Conservation (phyloP, 1,140 invertebrate genomes). For the Philaenus spumarius region DNA sequence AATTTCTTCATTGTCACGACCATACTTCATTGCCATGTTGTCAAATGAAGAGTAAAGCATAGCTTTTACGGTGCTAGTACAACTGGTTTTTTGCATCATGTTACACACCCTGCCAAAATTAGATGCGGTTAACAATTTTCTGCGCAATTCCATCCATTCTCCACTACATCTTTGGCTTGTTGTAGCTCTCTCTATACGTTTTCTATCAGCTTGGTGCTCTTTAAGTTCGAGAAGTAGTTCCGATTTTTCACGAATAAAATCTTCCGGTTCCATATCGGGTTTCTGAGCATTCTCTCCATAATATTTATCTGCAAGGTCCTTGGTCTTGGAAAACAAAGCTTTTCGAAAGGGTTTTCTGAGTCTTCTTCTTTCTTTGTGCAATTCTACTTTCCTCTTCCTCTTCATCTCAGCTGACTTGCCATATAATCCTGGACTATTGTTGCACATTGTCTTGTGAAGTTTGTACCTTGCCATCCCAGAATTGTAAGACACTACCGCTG, state of each 20-base stretch:
- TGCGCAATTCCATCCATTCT: neutral
- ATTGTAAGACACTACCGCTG: slow-evolving; percentile 21
- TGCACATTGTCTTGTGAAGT: slow-evolving; percentile 13
- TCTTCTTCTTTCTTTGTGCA: neutral
- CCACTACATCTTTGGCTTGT: neutral
- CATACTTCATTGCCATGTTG: neutral
- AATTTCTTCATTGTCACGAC: neutral
- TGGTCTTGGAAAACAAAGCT: neutral
- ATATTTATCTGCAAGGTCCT: neutral
- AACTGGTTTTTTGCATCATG: too few relatives aligned
- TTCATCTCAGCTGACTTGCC: neutral
- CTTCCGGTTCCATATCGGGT: neutral
- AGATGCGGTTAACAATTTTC: too few relatives aligned
- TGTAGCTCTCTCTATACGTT: neutral
- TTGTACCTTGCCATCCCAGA: slow-evolving; percentile 9
- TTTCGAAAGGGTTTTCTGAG: neutral
- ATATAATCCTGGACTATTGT: neutral
- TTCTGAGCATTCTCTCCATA: too few relatives aligned
- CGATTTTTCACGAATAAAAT: neutral
- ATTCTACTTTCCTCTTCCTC: neutral
- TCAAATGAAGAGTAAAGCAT: too few relatives aligned
- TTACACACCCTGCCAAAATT: too few relatives aligned
- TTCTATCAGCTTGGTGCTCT: neutral
- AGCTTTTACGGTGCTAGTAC: too few relatives aligned
- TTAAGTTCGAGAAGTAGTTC: neutral